These are phyloP conservation scores for Callinectes sapidus DNA, from an alignment of 2,888 invertebrate genomes.

Conservation along the genomic window DNA sequence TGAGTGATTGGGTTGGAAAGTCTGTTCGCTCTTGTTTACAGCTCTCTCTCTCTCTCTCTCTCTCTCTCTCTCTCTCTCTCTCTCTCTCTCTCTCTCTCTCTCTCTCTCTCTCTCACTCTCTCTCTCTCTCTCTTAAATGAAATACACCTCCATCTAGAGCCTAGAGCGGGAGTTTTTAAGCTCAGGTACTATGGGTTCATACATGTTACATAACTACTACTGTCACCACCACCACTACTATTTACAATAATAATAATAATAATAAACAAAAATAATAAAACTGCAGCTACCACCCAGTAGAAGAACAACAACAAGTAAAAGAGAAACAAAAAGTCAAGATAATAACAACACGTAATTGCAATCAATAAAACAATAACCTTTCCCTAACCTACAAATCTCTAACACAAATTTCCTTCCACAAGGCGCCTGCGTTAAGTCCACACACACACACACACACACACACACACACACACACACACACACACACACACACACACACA, in stretches of 20 bases:
- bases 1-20: too few species aligned
- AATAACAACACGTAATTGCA: too few species aligned
- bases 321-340: not conserved
- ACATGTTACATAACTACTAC: too few species aligned
- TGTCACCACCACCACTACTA: too few species aligned
- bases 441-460: not conserved
- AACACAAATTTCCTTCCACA: not conserved
- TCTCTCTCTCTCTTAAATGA: not conserved
- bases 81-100: constrained; percentile 35
- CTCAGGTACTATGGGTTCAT: too few species aligned
- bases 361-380: not conserved
- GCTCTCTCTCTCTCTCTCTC: not conserved
- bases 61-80: constrained; percentile 37
- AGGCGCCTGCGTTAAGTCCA: not conserved
- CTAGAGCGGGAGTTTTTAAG: too few species aligned
- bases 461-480: not conserved
- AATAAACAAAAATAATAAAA: not conserved
- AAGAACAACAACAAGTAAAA: not conserved
- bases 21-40: too few species aligned
- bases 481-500: not conserved
- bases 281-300: not conserved
- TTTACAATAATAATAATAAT: too few species aligned
- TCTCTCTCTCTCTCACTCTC: constrained; percentile 26
- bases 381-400: not conserved
- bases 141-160: not conserved